These are phyloP conservation scores for Artemia franciscana DNA, from an alignment of 1,140 invertebrate genomes.

Conservation along the genomic window DNA sequence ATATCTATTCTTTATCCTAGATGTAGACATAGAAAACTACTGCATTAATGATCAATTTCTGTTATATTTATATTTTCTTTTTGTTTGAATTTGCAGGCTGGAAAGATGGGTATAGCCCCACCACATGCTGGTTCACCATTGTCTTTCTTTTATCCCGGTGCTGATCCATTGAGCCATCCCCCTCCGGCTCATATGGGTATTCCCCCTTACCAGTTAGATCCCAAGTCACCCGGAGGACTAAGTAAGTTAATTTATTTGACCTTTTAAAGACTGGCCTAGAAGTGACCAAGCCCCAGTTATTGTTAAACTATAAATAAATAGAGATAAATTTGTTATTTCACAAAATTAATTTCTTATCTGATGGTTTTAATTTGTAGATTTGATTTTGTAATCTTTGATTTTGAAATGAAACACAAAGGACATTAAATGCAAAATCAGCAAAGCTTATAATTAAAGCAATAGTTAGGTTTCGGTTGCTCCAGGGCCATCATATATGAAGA, in stretches of 20 bases:
- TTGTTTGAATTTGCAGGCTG: conserved; percentile 37
- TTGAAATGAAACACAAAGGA: no score
- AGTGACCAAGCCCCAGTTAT: neutral
- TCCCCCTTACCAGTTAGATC: conserved; percentile 55
- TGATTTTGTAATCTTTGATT: no score
- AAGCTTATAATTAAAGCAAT: no score
- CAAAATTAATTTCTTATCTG: no score
- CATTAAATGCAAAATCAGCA: no score
- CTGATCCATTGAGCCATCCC: conserved; percentile 54
- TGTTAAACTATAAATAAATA: neutral
- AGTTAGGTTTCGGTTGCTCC: no score
- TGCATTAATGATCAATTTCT: neutral
- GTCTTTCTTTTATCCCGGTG: conserved; percentile 75
- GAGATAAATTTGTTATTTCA: no score
- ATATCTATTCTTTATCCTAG: no score
- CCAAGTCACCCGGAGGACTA: conserved; percentile 21
- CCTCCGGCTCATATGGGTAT: conserved; percentile 94
- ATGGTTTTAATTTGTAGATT: no score
- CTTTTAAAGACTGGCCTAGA: neutral
- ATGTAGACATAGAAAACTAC: no score
- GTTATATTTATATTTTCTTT: neutral
- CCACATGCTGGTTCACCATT: conserved; percentile 30
- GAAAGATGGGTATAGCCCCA: conserved; percentile 54
- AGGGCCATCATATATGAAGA: no score
- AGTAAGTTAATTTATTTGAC: conserved; percentile 18